Evolutionary conservation across 1,140 invertebrate genomes (phyloP), one percentile per base, ranked within the genome.

Genomic region (Neodiprion pinetum): DNA sequence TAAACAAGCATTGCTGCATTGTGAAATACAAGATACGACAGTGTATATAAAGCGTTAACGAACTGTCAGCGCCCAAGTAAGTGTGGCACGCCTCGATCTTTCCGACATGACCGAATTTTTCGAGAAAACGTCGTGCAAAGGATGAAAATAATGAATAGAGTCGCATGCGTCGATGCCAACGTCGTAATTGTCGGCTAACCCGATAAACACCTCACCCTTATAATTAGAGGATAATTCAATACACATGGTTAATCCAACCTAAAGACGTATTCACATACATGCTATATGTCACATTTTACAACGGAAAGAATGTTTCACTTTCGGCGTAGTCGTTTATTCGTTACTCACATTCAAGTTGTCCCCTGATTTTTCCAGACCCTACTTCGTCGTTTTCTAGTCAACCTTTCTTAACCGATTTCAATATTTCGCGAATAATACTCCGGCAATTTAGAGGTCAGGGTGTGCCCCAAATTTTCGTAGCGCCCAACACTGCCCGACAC

Each of bases 401-500:
- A 12, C 11, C 53, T 61, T 61, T 61, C n/a, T 7, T 17, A 17
- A 61, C 53, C n/a, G 53, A 61, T 61, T 61, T 61, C 11, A 61
- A 61, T 12, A 61, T 61, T 61, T 14, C n/a, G n/a, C 53, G 11
- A 17, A 61, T 61, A 61, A 61, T 61, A 61, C 53, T 61, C 53
- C 53, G 53, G 11, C n/a, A 61, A 61, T 61, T 61, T 61, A 61
- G 53, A 61, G 53, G 53, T 61, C 50, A 71, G 48, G 75, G 74
- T 79, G 80, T 78, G 78, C 78, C 81, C 78, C 73, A 75, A 77
- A 78, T 81, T 75, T 78, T 76, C 78, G 75, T 75, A 74, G 28
- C 74, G 76, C 78, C 72, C 81, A 79, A 82, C 81, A 66, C 28
- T 40, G 28, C 28, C 28, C 28, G 28, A 40, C 28, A 75, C 76